These are phyloP conservation scores for Ornithoptera priamus DNA, from an alignment of 2,888 invertebrate genomes.

Conservation along the genomic window DNA sequence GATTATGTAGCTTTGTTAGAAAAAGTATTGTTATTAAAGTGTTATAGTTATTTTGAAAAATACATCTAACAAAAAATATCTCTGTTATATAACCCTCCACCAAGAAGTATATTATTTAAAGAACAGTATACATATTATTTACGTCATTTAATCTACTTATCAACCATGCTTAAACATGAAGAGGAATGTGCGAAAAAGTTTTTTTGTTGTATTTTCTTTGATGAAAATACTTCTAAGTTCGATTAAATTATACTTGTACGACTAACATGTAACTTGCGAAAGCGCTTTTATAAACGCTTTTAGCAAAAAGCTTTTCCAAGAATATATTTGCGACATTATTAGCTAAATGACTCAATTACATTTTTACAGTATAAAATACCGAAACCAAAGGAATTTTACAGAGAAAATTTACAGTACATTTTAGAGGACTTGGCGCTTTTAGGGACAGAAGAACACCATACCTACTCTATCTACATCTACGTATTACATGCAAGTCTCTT, in stretches of 20 bases:
- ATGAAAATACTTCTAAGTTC: slow-evolving; percentile 30
- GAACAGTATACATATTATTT: slow-evolving; percentile 1
- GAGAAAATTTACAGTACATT: slow-evolving; percentile 2
- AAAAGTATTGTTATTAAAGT: not conserved
- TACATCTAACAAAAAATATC: not conserved
- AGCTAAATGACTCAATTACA: slow-evolving; percentile 5
- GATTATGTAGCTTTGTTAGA: no score
- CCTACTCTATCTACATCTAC: slow-evolving; percentile 24
- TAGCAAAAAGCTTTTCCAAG: slow-evolving; percentile 1
- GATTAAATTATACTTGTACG: not conserved
- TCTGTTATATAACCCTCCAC: not conserved
- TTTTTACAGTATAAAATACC: slow-evolving; percentile 9
- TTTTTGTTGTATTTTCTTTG: slow-evolving; percentile 34
- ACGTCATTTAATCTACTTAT: not conserved
- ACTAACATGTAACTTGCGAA: slow-evolving; percentile 12
- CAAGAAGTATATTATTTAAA: slow-evolving; percentile 3
- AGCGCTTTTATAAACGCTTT: slow-evolving; percentile 10
- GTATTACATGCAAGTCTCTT: slow-evolving; percentile 63
- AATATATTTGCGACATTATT: not conserved
- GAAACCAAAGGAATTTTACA: slow-evolving; percentile 22
- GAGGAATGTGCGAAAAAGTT: slow-evolving; percentile 78
- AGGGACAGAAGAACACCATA: not conserved
- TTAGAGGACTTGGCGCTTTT: slow-evolving; percentile 1
- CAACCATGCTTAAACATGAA: slow-evolving; percentile 38
- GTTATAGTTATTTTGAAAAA: not conserved